Base-by-base conservation (phyloP, 2,888 invertebrate genomes). In the Lasioglossum oenotherae region DNA sequence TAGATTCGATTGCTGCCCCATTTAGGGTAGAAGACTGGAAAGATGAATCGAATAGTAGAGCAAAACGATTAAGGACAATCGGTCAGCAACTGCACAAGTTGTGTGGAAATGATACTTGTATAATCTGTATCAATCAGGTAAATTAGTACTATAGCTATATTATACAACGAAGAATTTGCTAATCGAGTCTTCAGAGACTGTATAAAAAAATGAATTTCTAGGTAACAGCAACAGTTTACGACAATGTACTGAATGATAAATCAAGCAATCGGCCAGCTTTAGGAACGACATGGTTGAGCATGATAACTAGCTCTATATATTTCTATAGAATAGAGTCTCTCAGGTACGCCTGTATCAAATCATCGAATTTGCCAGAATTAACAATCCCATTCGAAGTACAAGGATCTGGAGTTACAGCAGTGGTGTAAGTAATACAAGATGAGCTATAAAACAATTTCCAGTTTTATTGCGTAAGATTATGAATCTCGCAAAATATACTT, bases 121-220 rank as follows among this genome's bases (percentile, higher is more conserved):
- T 97, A 69, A 94, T 98, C 75, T 97, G 97, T 92, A 96, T 97
- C 4, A 98, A 98, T 95, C 98, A 98, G 96, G 97, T 97, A 93
- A 92, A 87, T 81, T 35, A 73, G 90, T 71, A 41, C 38, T 71
- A 14, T 0, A 41, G 14, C n/a, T 41, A n/a, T 71, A 41, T 41
- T 71, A n/a, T 38, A 23, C 12, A 71, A 41, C 12, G 6, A 49
- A 19, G 23, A 8, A 2, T 46, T 46, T 23, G 23, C 23, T 53
- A 14, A 6, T 12, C 0, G 12, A 41, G 5, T 41, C 14, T 41
- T 71, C 4, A 71, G 12, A 71, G 41, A 53, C 60, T 69, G 38
- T 49, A 82, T 53, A 71, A 69, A 73, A 12, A 64, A 64, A 64
- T 74, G 76, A 75, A 73, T 74, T 31, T 73, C 41, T 44, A 94